phyloP scores from a whole-genome alignment of 2,113 vertebrate genomes.

The Petaurus breviceps region DNA sequence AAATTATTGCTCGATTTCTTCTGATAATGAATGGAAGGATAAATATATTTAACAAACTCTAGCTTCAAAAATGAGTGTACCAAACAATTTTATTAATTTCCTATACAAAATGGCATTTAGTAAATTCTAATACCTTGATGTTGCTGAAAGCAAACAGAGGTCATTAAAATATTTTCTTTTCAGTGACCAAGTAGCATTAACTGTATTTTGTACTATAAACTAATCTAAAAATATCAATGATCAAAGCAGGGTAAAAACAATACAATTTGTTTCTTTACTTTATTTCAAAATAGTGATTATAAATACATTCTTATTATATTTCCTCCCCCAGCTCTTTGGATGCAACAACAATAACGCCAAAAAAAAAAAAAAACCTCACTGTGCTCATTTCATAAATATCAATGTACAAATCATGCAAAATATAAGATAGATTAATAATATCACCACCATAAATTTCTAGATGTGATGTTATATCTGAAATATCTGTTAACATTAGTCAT shows the following conservation, averaged over 20 bases:
- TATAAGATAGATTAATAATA: slow-evolving; percentile 72
- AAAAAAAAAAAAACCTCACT: slow-evolving; percentile 66
- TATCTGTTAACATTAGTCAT: slow-evolving; percentile 74
- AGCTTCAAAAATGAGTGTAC: slow-evolving; percentile 77
- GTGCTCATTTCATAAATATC: slow-evolving; percentile 83
- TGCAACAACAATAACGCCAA: slow-evolving; percentile 67
- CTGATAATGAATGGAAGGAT: slow-evolving; percentile 67
- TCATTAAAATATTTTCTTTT: slow-evolving; percentile 68
- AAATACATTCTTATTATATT: slow-evolving; percentile 85
- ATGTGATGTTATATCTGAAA: slow-evolving; percentile 75
- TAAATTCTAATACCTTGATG: slow-evolving; percentile 72
- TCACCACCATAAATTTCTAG: slow-evolving; percentile 75
- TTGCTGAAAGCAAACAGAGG: slow-evolving; percentile 76
- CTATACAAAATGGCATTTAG: slow-evolving; percentile 76
- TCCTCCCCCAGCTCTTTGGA: slow-evolving; percentile 84
- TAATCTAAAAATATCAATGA: slow-evolving; percentile 76
- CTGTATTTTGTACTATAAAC: slow-evolving; percentile 69
- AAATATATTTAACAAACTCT: slow-evolving; percentile 75
- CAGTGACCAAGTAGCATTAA: slow-evolving; percentile 63
- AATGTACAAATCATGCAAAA: slow-evolving; percentile 84
- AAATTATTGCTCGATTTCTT: slow-evolving; percentile 56
- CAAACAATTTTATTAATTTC: slow-evolving; percentile 80
- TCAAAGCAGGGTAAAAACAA: slow-evolving; percentile 81
- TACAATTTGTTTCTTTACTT: slow-evolving; percentile 82
- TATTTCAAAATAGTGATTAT: slow-evolving; percentile 87